phyloP scores from a whole-genome alignment of 2,113 vertebrate species.

The Picathartes gymnocephalus region DNA sequence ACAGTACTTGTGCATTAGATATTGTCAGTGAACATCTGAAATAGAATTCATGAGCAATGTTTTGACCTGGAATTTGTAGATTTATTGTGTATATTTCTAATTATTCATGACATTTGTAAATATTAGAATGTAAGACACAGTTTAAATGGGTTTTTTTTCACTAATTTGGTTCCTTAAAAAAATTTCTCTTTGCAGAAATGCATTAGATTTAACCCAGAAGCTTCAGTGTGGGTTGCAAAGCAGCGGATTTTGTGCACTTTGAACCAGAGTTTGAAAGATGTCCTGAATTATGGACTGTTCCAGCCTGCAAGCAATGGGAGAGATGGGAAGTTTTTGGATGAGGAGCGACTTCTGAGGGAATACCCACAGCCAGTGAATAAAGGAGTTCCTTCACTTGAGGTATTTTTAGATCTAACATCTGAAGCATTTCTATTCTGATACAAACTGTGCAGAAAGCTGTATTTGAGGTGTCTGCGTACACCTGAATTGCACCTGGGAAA shows the following conservation, averaged over 20 bases:
- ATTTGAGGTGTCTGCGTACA: background rate
- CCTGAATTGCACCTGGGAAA: background rate
- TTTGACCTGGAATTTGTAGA: background rate
- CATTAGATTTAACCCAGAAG: slow-evolving; percentile 88
- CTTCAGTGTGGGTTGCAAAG: slow-evolving; percentile 90
- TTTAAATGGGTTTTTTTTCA: background rate
- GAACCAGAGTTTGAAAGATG: slow-evolving; percentile 91
- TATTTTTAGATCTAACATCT: slow-evolving; percentile 18
- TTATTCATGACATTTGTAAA: background rate
- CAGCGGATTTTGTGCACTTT: slow-evolving; percentile 88
- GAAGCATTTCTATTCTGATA: background rate
- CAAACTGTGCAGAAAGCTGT: background rate
- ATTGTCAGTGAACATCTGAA: background rate
- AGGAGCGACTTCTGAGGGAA: slow-evolving; percentile 86
- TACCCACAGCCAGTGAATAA: slow-evolving; percentile 86
- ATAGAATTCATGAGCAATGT: background rate
- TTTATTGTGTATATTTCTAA: background rate
- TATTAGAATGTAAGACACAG: background rate
- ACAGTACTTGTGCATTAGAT: background rate
- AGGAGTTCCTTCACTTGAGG: slow-evolving; percentile 90
- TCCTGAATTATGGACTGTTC: slow-evolving; percentile 94
- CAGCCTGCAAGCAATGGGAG: slow-evolving; percentile 85
- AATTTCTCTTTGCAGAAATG: slow-evolving; percentile 83
- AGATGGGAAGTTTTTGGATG: slow-evolving; percentile 91
- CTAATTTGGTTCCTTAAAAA: background rate